Conservation (phyloP, 1,140 invertebrate species). For the Diorhabda sublineata region DNA sequence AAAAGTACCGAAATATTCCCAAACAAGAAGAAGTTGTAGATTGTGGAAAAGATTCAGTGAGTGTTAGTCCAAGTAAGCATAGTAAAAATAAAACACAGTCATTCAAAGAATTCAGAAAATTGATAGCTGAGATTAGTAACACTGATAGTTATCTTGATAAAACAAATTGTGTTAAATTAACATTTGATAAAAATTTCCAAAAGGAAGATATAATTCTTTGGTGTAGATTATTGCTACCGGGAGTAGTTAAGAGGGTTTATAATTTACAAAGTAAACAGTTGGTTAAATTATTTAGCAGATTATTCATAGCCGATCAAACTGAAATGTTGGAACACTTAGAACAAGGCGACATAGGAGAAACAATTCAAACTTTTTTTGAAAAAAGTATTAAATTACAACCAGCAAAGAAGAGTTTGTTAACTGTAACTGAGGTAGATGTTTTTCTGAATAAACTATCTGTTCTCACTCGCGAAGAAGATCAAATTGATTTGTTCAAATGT, state of each 20-base stretch:
- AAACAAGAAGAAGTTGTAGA: neutral
- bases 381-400: conserved; percentile 59
- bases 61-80: neutral
- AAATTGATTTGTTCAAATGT: conserved; percentile 68
- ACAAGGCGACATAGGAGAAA: conserved; percentile 86
- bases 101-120: conserved; percentile 71
- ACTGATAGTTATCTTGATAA: conserved; percentile 79
- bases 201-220: conserved; percentile 76
- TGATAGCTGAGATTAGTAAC: conserved; percentile 74
- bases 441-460: conserved; percentile 69
- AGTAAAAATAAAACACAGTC: conserved; percentile 18
- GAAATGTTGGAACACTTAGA: conserved; percentile 84
- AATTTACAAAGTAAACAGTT: conserved; percentile 91
- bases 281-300: conserved; percentile 80
- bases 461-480: conserved; percentile 84
- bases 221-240: conserved; percentile 80
- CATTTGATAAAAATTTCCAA: conserved; percentile 64
- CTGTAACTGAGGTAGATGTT: conserved; percentile 72
- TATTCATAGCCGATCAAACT: conserved; percentile 69
- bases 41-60: neutral
- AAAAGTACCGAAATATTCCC: neutral
- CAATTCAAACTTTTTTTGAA: conserved; percentile 76
- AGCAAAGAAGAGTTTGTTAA: conserved; percentile 65
- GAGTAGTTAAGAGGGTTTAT: conserved; percentile 77
- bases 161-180: conserved; percentile 67